Evolutionary conservation across 2,888 invertebrate genomes (phyloP), one percentile per base, ranked within the genome.

Genomic region (Chalcosyrphus nemorum): DNA sequence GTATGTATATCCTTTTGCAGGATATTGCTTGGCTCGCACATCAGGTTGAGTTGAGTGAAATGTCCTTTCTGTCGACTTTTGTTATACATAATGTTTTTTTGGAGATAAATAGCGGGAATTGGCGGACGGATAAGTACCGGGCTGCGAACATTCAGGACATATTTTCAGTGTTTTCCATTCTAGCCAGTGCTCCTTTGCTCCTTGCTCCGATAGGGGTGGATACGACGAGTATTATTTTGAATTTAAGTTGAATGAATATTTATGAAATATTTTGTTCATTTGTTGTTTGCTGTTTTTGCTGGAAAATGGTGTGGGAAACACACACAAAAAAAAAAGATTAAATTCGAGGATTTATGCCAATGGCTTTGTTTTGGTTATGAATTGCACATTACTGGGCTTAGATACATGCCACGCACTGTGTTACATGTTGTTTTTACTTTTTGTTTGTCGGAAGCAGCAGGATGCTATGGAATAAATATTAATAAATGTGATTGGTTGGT

Each of bases 181-280:
- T 6, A 17, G 32, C 41, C 5, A 15, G 4, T 5, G 27, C 0
- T n/a, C 29, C 6, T n/a, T n/a, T n/a, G n/a, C n/a, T n/a, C n/a
- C n/a, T n/a, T n/a, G n/a, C n/a, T n/a, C n/a, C n/a, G n/a, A n/a
- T n/a, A n/a, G n/a, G n/a, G n/a, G n/a, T n/a, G n/a, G n/a, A n/a
- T n/a, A n/a, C n/a, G n/a, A n/a, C n/a, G n/a, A n/a, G 17, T 52
- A 21, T 71, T 61, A 71, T 71, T 71, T 61, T 19, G 59, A 71
- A 71, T 71, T 71, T 41, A 52, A 52, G 59, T 71, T 61, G 50
- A 71, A 71, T 61, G 71, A 71, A 71, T 61, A 71, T 71, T 71
- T 61, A 71, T 71, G 71, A 71, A 71, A 59, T 50, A 57, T 35
- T 66, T 66, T 66, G 66, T 27, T 19, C 15, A 19, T 29, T n/a